Evolutionary conservation across 2,797 vertebrate genomes (phyloP).

Genomic region (Semaprochilodus insignis): DNA sequence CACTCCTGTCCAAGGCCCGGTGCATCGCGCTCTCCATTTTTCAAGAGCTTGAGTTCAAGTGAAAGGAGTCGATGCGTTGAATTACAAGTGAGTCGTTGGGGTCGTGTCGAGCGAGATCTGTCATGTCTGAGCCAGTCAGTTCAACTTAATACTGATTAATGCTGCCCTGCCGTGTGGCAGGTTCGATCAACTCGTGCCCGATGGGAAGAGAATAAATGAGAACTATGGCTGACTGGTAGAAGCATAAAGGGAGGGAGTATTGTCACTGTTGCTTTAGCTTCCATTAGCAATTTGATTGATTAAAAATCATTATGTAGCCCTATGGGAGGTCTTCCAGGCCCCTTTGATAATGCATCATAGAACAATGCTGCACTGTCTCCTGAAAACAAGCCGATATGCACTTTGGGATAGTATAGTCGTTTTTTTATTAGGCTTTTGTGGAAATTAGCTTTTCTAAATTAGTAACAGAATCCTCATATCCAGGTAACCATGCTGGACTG

Average conservation of each 20-base stretch:
- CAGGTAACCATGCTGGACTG: too few species aligned
- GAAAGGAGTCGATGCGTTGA: conserved; percentile 38
- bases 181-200: conserved; percentile 41
- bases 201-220: conserved; percentile 51
- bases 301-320: conserved; percentile 40
- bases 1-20: conserved; percentile 7
- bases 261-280: background rate
- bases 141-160: conserved; percentile 60
- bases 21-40: conserved; percentile 12
- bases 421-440: conserved; percentile 14
- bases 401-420: background rate
- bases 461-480: too few species aligned
- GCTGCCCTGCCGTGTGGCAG: conserved; percentile 32
- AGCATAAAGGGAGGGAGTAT: conserved; percentile 13
- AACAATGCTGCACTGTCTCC: conserved; percentile 15
- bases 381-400: conserved; percentile 22
- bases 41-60: conserved; percentile 34
- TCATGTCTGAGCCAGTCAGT: conserved; percentile 57
- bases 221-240: background rate
- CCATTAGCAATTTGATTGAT: conserved; percentile 45
- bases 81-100: conserved; percentile 52
- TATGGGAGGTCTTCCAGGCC: conserved; percentile 34
- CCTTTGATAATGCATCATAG: conserved; percentile 41
- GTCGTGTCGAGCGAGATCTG: conserved; percentile 55
- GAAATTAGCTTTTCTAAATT: too few species aligned